phyloP scores from a whole-genome alignment of 2,888 invertebrate genomes.

The Anthoptus insignis region DNA sequence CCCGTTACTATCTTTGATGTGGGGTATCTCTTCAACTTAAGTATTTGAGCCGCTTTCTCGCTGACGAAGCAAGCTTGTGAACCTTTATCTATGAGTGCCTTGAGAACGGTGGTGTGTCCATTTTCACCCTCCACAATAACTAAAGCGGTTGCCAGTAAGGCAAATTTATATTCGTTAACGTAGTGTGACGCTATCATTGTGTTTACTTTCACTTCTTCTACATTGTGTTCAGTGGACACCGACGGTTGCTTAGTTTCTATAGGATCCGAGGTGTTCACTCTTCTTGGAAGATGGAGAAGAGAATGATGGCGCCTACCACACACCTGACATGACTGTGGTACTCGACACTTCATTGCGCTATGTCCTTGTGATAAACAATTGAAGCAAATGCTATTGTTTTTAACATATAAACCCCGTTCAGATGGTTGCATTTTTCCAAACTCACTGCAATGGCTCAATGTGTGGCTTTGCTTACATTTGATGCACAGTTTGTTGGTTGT shows the following conservation, averaged over 20 bases:
- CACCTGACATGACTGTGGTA: slow-evolving; percentile 32
- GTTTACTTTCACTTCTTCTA: slow-evolving; percentile 28
- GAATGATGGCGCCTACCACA: slow-evolving; percentile 40
- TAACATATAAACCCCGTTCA: slow-evolving; percentile 21
- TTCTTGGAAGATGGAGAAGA: slow-evolving; percentile 23
- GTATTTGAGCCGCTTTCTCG: slow-evolving; percentile 43
- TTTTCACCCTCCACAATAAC: slow-evolving; percentile 1
- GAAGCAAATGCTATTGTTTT: slow-evolving; percentile 29
- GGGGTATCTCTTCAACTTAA: slow-evolving; percentile 33
- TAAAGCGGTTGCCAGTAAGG: slow-evolving; percentile 20
- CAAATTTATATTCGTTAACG: slow-evolving; percentile 6
- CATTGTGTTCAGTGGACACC: slow-evolving; percentile 14
- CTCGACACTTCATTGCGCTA: slow-evolving; percentile 24
- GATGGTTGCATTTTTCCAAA: neutral
- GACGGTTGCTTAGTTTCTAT: neutral
- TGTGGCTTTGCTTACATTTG: slow-evolving; percentile 7
- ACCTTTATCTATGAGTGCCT: slow-evolving; percentile 42
- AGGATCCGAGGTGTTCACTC: slow-evolving; percentile 1
- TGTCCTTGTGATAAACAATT: slow-evolving; percentile 36
- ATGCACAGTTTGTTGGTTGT: neutral
- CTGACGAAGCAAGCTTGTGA: slow-evolving; percentile 46
- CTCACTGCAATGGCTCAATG: slow-evolving; percentile 30
- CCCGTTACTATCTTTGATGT: neutral
- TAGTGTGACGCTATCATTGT: slow-evolving; percentile 41
- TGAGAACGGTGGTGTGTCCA: slow-evolving; percentile 26